These are phyloP conservation scores for Platichthys flesus DNA, from an alignment of 2,113 vertebrate species.

Conservation along the genomic window DNA sequence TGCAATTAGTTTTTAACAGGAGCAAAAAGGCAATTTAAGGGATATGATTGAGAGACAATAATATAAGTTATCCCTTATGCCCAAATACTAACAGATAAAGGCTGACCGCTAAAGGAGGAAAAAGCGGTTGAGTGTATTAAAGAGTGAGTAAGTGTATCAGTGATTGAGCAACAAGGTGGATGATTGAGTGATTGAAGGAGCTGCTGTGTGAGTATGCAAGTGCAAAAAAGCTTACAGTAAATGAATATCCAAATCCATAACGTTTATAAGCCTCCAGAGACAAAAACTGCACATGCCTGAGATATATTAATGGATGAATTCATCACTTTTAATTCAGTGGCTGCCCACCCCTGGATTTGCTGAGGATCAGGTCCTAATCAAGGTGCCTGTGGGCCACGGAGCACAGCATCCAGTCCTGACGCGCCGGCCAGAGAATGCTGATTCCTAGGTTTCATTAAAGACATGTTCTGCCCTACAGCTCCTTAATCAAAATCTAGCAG, in stretches of 20 bases:
- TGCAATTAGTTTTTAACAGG: conserved; percentile 65
- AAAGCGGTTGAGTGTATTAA: conserved; percentile 50
- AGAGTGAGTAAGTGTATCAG: conserved; percentile 40
- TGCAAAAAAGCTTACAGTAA: conserved; percentile 42
- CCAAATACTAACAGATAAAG: conserved; percentile 67
- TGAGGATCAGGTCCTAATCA: conserved; percentile 74
- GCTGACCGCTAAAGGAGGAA: conserved; percentile 54
- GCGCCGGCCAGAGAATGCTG: conserved; percentile 76
- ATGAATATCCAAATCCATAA: conserved; percentile 62
- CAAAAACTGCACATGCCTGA: conserved; percentile 38
- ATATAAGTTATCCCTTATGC: conserved; percentile 49
- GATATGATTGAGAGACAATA: conserved; percentile 55
- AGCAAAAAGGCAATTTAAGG: conserved; percentile 69
- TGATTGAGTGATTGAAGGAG: conserved; percentile 41
- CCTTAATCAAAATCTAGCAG: conserved; percentile 88
- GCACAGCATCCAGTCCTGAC: conserved; percentile 26
- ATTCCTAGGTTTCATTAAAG: conserved; percentile 84
- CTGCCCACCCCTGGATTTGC: conserved; percentile 56
- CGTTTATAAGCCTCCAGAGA: conserved; percentile 51
- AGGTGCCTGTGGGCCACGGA: conserved; percentile 52
- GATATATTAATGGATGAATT: conserved; percentile 70
- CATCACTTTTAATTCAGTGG: conserved; percentile 69
- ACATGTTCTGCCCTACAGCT: conserved; percentile 82
- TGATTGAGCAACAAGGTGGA: conserved; percentile 44
- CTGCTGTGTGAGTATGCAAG: conserved; percentile 9